Base-by-base conservation (phyloP, 2,113 vertebrate species). In the Dasyornis broadbenti region DNA sequence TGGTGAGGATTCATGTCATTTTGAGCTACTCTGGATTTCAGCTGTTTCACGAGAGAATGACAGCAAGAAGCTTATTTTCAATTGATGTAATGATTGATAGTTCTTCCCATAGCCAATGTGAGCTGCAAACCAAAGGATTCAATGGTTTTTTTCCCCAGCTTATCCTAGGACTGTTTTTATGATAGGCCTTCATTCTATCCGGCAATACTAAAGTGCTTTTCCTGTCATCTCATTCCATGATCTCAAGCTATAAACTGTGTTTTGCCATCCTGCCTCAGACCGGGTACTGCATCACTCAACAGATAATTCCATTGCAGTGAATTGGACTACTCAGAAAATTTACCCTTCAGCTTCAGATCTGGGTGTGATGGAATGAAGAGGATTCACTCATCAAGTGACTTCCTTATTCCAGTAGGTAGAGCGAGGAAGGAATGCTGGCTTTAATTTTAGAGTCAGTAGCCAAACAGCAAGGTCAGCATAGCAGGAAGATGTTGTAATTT, bases 401-500 rank as follows among this genome's bases (percentile, higher is more conserved):
- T 95, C 66, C 89, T 93, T 91, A 70, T 49, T 73, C 63, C 82
- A 91, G 71, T 33, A 83, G 82, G 56, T 53, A 75, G 64, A 89
- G 64, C 4, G 3, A 94, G 72, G 78, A 89, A 83, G 70, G 63
- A 88, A 65, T 77, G 27, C 56, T 90, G 82, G 56, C 71, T 96
- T 37, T 70, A 22, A 44, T 69, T 91, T 54, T 45, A 82, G 89
- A 79, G 50, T 54, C 66, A 63, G 31, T 89, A 70, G 78, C 66
- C 85, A 89, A 94, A 86, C 2, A 11, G 73, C 89, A 82, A 89
- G 78, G 77, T 92, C 91, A 95, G 82, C 82, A 47, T 64, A 77
- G 92, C 63, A 91, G 63, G 76, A 80, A 79, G 71, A 90, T 86
- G 96, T 69, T 86, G 85, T 77, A 59, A 91, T 92, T 94, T 86